Evolutionary conservation across 2,113 vertebrate genomes (phyloP).

Genomic region (Dinomys branickii): DNA sequence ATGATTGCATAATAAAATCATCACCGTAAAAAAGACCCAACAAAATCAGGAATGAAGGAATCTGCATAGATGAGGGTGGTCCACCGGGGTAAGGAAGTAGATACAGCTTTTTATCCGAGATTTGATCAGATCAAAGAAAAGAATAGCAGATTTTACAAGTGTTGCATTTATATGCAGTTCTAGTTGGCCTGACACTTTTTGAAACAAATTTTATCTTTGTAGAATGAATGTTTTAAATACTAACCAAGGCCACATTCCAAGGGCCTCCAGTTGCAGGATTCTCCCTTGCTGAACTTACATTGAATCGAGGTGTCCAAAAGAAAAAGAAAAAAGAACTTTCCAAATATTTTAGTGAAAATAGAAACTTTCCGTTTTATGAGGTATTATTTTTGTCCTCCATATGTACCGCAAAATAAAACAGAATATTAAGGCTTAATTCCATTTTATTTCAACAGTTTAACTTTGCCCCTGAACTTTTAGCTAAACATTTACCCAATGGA

Average conservation of each 20-base stretch:
- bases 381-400: constrained; percentile 81
- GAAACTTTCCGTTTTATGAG: constrained; percentile 77
- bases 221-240: constrained; percentile 72
- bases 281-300: constrained; percentile 12
- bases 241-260: constrained; percentile 53
- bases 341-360: constrained; percentile 79
- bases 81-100: rapidly evolving
- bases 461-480: constrained; percentile 71
- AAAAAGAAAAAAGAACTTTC: constrained; percentile 78
- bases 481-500: constrained; percentile 83
- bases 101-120: neutral
- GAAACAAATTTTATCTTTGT: constrained; percentile 54
- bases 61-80: rapidly evolving
- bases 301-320: constrained; percentile 48
- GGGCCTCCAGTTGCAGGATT: neutral
- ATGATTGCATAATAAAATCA: neutral
- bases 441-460: constrained; percentile 83
- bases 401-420: constrained; percentile 78
- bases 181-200: constrained; percentile 1
- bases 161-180: neutral
- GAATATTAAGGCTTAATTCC: constrained; percentile 85
- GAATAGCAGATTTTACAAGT: neutral
- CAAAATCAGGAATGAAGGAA: neutral
- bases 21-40: neutral
- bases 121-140: rapidly evolving